phyloP scores from a whole-genome alignment of 2,113 vertebrate species.

The Chitala chitala region DNA sequence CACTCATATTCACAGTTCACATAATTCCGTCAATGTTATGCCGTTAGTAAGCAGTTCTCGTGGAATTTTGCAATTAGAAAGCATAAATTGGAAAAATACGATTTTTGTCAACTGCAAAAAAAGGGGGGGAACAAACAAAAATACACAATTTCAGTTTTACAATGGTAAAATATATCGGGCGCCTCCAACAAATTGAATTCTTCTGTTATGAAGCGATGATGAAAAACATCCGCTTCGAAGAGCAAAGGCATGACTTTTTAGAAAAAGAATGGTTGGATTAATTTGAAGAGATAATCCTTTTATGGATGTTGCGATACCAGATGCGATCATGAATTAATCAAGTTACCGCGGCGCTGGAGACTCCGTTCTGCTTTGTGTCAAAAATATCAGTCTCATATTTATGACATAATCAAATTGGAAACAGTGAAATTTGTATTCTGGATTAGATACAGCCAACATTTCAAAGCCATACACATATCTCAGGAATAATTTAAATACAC shows the following conservation, averaged over 20 bases:
- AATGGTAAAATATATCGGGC: neutral
- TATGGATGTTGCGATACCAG: conserved; percentile 14
- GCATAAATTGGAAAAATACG: conserved; percentile 9
- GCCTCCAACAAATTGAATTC: neutral
- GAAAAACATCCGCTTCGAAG: neutral
- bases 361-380: conserved; percentile 9
- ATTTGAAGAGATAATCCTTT: conserved; percentile 20
- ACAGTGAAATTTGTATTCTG: neutral
- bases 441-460: neutral
- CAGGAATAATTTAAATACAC: too few species aligned
- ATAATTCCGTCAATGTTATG: neutral
- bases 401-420: conserved; percentile 6
- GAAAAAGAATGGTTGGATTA: conserved; percentile 9
- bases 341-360: neutral
- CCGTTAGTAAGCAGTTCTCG: neutral
- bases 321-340: conserved; percentile 29
- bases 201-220: neutral
- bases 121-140: neutral
- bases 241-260: conserved; percentile 13
- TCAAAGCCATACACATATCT: too few species aligned
- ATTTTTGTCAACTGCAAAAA: neutral
- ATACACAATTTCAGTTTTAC: neutral
- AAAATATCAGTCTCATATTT: conserved; percentile 13
- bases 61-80: neutral
- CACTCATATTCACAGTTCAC: neutral